These are phyloP conservation scores for Cryptoprocta ferox DNA, from an alignment of 2,797 vertebrate genomes.

Conservation along the genomic window DNA sequence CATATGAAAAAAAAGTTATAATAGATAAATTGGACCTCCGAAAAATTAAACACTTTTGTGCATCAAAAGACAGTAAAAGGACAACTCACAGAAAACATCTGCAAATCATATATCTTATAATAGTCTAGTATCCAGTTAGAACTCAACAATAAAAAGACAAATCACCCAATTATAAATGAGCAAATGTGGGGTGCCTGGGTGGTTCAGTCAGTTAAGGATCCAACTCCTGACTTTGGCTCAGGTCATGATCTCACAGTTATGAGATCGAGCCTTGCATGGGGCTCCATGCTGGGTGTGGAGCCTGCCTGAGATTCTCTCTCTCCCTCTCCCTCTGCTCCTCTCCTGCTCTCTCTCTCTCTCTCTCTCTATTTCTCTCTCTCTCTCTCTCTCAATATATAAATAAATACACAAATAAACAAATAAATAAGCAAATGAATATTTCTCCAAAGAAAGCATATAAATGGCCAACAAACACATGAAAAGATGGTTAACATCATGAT, in stretches of 20 bases:
- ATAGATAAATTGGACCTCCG: not conserved
- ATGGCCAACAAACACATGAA: slow-evolving; percentile 6
- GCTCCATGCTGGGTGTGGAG: too few relatives aligned
- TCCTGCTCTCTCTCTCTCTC: too few relatives aligned
- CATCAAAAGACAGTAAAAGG: not conserved
- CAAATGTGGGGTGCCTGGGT: not conserved
- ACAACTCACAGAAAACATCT: slow-evolving; percentile 45
- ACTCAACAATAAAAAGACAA: slow-evolving; percentile 44
- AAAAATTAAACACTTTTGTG: not conserved
- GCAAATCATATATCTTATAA: slow-evolving; percentile 31
- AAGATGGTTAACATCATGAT: slow-evolving; percentile 28
- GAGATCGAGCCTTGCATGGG: too few relatives aligned
- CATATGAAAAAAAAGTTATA: slow-evolving; percentile 49
- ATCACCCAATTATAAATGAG: not conserved
- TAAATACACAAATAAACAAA: not conserved
- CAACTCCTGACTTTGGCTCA: too few relatives aligned
- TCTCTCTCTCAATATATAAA: too few relatives aligned
- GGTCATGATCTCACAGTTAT: too few relatives aligned
- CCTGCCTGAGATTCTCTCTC: too few relatives aligned
- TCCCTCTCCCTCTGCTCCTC: too few relatives aligned
- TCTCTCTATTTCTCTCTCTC: too few relatives aligned
- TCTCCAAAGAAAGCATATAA: slow-evolving; percentile 36
- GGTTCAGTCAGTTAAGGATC: too few relatives aligned
- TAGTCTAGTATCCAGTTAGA: slow-evolving; percentile 2
- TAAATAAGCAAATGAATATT: slow-evolving; percentile 10